A percentile compares a stretch with the other conserved stretches of the same genome.
Conservation (phyloP, 2,888 invertebrate genomes). For the Teleogryllus oceanicus region DNA sequence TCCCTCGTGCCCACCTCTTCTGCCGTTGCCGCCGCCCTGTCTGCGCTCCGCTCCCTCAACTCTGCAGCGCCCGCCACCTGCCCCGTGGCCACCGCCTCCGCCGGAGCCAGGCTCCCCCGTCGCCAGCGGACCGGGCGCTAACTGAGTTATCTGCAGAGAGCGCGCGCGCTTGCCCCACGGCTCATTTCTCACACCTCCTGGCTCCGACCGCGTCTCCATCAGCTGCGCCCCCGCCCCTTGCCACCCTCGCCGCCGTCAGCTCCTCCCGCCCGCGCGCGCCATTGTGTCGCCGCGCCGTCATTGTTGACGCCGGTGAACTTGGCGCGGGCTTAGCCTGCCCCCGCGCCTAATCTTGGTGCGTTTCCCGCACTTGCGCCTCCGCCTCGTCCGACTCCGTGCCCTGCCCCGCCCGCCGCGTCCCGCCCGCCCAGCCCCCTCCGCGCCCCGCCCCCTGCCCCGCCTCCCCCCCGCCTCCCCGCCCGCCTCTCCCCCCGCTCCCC, state of each 20-base stretch:
- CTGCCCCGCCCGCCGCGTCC: too few species aligned
- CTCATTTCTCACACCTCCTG: constrained; percentile 1
- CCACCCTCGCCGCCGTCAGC: not conserved
- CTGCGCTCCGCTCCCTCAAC: not conserved
- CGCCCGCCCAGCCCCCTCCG: too few species aligned
- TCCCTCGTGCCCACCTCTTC: too few species aligned
- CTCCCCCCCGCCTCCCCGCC: not conserved
- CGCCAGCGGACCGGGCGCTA: not conserved
- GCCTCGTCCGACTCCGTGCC: too few species aligned
- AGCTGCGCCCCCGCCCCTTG: not conserved
- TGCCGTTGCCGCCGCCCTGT: not conserved
- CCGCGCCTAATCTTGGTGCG: constrained; percentile 3
- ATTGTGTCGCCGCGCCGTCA: not conserved
- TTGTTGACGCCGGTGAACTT: not conserved
- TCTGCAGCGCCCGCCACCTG: not conserved
- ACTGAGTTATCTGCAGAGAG: not conserved
- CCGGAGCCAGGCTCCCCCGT: not conserved
- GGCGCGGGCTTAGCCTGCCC: not conserved
- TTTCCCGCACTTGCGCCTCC: not conserved
- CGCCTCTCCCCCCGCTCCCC: not conserved
- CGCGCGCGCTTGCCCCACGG: not conserved
- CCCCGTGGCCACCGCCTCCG: not conserved
- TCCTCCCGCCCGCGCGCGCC: not conserved
- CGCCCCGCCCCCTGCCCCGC: not conserved
- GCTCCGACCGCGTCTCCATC: constrained; percentile 1